phyloP scores from a whole-genome alignment of 2,888 invertebrate genomes.

The Drosophila rubida region DNA sequence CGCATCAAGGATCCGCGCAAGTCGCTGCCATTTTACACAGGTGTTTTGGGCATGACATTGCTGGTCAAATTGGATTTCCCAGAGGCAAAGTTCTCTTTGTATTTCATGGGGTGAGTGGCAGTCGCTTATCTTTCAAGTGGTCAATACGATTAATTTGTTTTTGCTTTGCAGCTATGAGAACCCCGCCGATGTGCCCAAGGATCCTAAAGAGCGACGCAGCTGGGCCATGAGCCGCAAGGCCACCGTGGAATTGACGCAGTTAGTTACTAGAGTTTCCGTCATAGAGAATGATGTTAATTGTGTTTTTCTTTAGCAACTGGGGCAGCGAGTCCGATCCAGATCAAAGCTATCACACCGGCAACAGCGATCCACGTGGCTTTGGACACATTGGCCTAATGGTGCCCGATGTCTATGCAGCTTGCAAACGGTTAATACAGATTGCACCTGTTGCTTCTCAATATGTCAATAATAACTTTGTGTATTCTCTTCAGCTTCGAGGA shows the following conservation, averaged over 20 bases:
- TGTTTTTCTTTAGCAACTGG: constrained; percentile 90
- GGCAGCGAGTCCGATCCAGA: constrained; percentile 94
- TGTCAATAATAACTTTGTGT: not conserved
- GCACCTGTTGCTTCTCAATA: not conserved
- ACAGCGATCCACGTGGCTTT: constrained; percentile 94
- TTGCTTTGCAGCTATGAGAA: constrained; percentile 88
- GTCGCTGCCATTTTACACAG: constrained; percentile 95
- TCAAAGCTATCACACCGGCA: constrained; percentile 94
- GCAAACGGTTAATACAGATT: constrained; percentile 86
- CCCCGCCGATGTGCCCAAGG: constrained; percentile 89
- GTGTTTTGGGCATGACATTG: constrained; percentile 95
- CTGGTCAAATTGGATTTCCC: constrained; percentile 95
- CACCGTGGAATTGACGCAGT: constrained; percentile 97
- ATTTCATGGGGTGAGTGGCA: constrained; percentile 90
- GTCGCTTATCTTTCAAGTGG: constrained; percentile 25
- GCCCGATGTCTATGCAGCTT: constrained; percentile 94
- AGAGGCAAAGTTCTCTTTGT: constrained; percentile 94
- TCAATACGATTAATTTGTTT: not conserved
- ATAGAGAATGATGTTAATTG: not conserved
- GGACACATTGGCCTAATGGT: constrained; percentile 97
- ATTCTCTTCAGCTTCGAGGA: constrained; percentile 88
- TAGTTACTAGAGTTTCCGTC: constrained; percentile 82
- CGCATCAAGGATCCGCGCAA: constrained; percentile 96
- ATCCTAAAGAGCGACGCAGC: constrained; percentile 88
- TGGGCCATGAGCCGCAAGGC: constrained; percentile 95